A percentile compares a stretch with the other conserved stretches of the same genome.
Evolutionary conservation across 2,797 vertebrate species (phyloP).

Genomic region (Tapirus indicus): DNA sequence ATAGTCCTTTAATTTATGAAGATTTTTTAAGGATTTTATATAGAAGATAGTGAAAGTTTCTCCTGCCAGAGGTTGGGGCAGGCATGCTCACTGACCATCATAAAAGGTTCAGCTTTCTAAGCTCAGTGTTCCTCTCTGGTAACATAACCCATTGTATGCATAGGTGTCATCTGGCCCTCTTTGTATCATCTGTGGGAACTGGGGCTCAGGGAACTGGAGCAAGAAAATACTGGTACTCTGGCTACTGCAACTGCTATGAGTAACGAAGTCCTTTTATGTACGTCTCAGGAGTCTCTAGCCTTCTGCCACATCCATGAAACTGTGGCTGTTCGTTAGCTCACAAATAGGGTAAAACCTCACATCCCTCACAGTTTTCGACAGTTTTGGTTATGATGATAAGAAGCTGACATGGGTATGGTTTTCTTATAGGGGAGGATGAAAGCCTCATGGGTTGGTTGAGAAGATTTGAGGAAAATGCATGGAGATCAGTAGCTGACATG

Average conservation of each 20-base stretch:
- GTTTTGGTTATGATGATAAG: background rate
- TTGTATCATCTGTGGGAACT: background rate
- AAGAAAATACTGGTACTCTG: background rate
- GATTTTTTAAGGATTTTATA: background rate
- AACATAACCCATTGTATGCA: too few species aligned
- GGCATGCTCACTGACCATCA: background rate
- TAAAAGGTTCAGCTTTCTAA: background rate
- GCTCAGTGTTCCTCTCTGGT: background rate
- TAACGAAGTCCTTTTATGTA: background rate
- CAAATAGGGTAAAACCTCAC: background rate
- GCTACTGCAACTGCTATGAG: background rate
- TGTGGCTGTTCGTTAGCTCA: background rate
- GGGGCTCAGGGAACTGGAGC: background rate
- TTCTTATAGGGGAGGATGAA: background rate
- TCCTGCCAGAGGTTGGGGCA: too few species aligned
- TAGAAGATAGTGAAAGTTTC: background rate
- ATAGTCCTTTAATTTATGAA: background rate
- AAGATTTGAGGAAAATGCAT: background rate
- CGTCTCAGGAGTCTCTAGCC: background rate
- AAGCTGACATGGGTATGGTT: background rate
- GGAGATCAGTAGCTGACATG: background rate
- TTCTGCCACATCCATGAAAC: background rate
- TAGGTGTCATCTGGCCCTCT: background rate
- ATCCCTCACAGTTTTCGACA: too few species aligned
- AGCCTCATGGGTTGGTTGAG: background rate